Evolutionary conservation across 2,888 invertebrate species (phyloP), one percentile per base, ranked within the genome.

Genomic region (Chelonus formosanus): DNA sequence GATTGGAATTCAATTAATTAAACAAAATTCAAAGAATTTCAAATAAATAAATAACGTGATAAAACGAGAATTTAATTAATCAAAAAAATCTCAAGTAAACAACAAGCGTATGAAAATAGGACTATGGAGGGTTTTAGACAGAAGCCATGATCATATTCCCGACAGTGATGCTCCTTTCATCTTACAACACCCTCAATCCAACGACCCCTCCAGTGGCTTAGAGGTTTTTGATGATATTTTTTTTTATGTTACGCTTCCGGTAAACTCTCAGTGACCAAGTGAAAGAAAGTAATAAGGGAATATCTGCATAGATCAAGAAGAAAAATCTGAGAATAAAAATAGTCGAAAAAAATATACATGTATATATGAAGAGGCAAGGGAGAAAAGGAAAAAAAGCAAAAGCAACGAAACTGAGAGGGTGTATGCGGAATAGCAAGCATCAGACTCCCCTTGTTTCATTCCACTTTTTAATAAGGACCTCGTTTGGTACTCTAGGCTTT

Each of bases 391-490:
- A 6, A 6, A 8, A 48, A 48, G 5, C 5, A 52, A 52, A 52
- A 31, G 40, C 40, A 40, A 40, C 40, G 40, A 40, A 40, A 4
- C 4, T 40, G 67, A 66, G 60, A 47, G 63, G 64, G 63, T 54
- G 65, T 8, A 20, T 20, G 64, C 65, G 70, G 70, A 61, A 60
- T 68, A 70, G 69, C 73, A 40, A 40, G 70, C 72, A 72, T 71
- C 71, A 70, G 72, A 68, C 73, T 74, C 77, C 78, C 82, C 81
- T 79, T 79, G 81, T 82, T 83, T 82, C 81, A 83, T 83, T 82
- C 82, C 78, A 81, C 83, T 84, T 84, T 84, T 84, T 84, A 83
- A 84, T 84, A 84, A 84, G 82, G 83, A 83, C 82, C 83, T 84
- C 84, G 83, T 84, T 84, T 84, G 84, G 82, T 84, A 81, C 82